Evolutionary conservation across 2,888 invertebrate species (phyloP).

Genomic region (Poecilobothrus nobilitatus): DNA sequence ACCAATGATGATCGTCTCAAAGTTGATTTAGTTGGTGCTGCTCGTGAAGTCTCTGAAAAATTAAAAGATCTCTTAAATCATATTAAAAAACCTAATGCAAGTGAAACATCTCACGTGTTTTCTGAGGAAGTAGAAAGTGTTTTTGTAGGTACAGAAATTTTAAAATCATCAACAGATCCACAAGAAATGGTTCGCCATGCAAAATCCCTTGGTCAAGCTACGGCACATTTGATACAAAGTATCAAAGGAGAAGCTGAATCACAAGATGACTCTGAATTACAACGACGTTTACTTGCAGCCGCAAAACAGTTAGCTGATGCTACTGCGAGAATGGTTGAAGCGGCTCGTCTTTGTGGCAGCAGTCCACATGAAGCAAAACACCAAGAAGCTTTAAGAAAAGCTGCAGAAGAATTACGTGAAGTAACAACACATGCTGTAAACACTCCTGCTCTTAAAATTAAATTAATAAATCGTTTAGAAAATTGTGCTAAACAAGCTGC

Average conservation of each 20-base stretch:
- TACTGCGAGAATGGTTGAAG: conserved; percentile 94
- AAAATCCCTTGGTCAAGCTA: conserved; percentile 83
- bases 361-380: conserved; percentile 73
- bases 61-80: conserved; percentile 84
- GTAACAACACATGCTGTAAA: conserved; percentile 81
- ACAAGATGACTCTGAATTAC: conserved; percentile 79
- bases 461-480: conserved; percentile 58
- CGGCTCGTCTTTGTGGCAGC: conserved; percentile 85
- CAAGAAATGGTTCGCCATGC: conserved; percentile 94
- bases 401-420: conserved; percentile 87
- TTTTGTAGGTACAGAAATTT: conserved; percentile 76
- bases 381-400: conserved; percentile 74
- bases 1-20: conserved; percentile 59
- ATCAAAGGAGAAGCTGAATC: conserved; percentile 93
- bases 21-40: conserved; percentile 72
- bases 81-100: conserved; percentile 67
- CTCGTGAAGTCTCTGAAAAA: conserved; percentile 78
- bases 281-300: conserved; percentile 81
- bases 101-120: conserved; percentile 55
- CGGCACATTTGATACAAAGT: conserved; percentile 85
- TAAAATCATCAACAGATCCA: conserved; percentile 79
- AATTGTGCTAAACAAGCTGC: conserved; percentile 78
- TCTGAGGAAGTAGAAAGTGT: conserved; percentile 85
- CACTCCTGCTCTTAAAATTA: conserved; percentile 63
- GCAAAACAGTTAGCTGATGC: conserved; percentile 94